Percentiles rank a stretch among this genome's conserved stretches.
Conservation (phyloP, 1,140 invertebrate genomes). For the Melitaea cinxia region DNA sequence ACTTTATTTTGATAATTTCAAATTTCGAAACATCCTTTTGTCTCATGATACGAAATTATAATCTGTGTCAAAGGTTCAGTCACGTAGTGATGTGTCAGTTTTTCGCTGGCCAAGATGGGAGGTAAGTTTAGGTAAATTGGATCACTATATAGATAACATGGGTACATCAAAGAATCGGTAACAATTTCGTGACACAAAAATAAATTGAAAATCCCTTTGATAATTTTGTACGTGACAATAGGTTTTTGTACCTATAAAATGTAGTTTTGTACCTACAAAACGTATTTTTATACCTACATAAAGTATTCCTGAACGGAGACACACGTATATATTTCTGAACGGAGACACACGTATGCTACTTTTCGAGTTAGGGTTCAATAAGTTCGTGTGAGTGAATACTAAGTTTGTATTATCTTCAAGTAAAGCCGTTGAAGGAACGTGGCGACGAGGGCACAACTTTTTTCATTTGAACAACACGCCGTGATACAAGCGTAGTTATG, state of each 20-base stretch:
- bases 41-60: slow-evolving; percentile 42
- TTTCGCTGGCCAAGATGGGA: slow-evolving; percentile 37
- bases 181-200: slow-evolving; percentile 1
- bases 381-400: slow-evolving; percentile 20
- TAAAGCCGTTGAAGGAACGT: slow-evolving; percentile 23
- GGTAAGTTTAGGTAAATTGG: slow-evolving; percentile 56
- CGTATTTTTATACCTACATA: neutral
- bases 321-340: neutral
- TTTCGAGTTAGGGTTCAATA: slow-evolving; percentile 12
- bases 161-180: slow-evolving; percentile 26
- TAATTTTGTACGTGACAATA: slow-evolving; percentile 20
- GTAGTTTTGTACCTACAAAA: neutral
- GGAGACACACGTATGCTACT: slow-evolving; percentile 12
- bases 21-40: slow-evolving; percentile 8
- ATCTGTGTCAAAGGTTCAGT: slow-evolving; percentile 54
- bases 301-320: neutral
- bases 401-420: slow-evolving; percentile 20
- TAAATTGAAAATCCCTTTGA: neutral
- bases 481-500: slow-evolving; percentile 6
- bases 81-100: slow-evolving; percentile 73
- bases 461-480: slow-evolving; percentile 32
- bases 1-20: neutral
- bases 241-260: neutral
- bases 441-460: slow-evolving; percentile 28
- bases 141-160: slow-evolving; percentile 57